phyloP scores from a whole-genome alignment of 2,888 invertebrate species.

The Agrochola litura region DNA sequence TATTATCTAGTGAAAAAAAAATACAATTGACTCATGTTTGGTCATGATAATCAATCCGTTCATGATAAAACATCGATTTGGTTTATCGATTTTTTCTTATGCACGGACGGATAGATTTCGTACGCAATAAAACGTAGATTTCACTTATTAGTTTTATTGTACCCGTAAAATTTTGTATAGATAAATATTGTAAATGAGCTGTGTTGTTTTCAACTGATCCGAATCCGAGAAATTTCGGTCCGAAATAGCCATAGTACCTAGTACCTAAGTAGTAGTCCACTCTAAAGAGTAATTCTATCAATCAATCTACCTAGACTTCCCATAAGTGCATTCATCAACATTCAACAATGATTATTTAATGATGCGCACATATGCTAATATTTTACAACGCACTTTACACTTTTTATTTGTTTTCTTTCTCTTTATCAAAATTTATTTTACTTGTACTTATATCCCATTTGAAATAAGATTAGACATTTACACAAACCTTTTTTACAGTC shows the following conservation, averaged over 20 bases:
- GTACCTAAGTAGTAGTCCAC: neutral
- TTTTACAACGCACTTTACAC: no score
- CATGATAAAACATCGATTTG: neutral
- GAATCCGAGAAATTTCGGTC: neutral
- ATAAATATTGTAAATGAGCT: neutral
- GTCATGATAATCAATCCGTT: conserved; percentile 6
- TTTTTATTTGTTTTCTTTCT: no score
- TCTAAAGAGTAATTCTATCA: neutral
- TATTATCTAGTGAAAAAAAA: neutral
- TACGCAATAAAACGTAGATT: neutral
- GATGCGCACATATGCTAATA: neutral
- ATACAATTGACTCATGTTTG: neutral
- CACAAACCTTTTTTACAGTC: no score
- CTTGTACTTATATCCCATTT: no score
- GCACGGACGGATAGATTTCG: neutral
- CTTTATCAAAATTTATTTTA: no score
- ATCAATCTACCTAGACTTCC: neutral
- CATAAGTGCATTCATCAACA: neutral
- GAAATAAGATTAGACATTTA: no score
- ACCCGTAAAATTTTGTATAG: neutral
- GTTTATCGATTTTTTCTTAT: neutral
- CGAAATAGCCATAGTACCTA: neutral
- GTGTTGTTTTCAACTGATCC: neutral
- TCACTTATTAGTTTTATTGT: neutral
- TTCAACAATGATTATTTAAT: neutral